phyloP scores from a whole-genome alignment of 2,888 invertebrate species.

The Athrips mouffetella region DNA sequence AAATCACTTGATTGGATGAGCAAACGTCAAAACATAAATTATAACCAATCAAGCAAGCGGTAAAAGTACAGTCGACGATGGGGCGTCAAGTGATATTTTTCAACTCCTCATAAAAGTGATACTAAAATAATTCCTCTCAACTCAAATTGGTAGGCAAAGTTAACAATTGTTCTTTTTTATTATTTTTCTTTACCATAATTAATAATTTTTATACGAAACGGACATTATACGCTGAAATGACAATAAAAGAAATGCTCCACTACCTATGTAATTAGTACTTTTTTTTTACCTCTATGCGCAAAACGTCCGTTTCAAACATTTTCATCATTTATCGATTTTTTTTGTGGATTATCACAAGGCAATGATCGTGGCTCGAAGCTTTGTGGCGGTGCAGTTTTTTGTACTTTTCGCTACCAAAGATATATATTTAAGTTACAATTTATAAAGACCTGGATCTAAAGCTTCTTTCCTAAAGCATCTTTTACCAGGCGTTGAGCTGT shows the following conservation, averaged over 20 bases:
- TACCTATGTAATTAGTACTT: background rate
- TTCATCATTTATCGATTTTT: constrained; percentile 30
- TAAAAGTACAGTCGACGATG: too few relatives aligned
- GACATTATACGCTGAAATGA: background rate
- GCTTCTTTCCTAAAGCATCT: constrained; percentile 56
- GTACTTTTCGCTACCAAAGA: constrained; percentile 38
- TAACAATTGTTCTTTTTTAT: too few relatives aligned
- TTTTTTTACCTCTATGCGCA: background rate
- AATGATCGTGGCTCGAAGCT: constrained; percentile 37
- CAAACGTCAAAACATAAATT: too few relatives aligned
- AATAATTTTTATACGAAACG: background rate
- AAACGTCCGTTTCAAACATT: background rate
- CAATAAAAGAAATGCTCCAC: too few relatives aligned
- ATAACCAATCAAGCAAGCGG: too few relatives aligned
- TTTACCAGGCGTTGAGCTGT: constrained; percentile 48
- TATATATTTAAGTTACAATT: constrained; percentile 19
- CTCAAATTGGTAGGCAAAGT: too few relatives aligned
- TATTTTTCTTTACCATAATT: too few relatives aligned
- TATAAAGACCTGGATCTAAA: constrained; percentile 38
- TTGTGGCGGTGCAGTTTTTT: constrained; percentile 38
- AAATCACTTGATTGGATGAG: too few relatives aligned
- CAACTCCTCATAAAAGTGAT: too few relatives aligned
- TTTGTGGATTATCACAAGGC: constrained; percentile 19
- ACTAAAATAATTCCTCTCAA: too few relatives aligned
- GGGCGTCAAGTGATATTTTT: too few relatives aligned